Base-by-base conservation (phyloP, 2,113 vertebrate genomes). In the Malurus melanocephalus region DNA sequence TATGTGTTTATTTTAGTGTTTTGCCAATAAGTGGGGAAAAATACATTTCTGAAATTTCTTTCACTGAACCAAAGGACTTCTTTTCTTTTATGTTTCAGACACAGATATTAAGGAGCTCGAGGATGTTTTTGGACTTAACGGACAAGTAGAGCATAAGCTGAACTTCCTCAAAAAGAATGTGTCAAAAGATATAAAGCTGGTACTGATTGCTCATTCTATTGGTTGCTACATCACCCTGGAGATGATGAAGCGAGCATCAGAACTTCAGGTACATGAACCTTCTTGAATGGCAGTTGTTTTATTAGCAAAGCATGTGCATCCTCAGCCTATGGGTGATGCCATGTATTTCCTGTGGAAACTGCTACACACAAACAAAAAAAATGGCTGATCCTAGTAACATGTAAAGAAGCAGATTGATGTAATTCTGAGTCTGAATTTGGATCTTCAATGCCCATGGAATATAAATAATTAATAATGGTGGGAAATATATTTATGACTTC, bases 71-170 rank as follows among this genome's bases (percentile, higher is more conserved):
- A 74, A 86, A 88, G 65, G 48, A 82, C 35, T 67, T 88, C 17
- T 75, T 83, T 76, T 82, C 35, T 88, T 94, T 92, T 95, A 7
- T 93, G 87, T 97, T 95, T 48, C 95, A 99, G 98, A 98, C 81
- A 80, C 94, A 49, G 95, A 96, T 51, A 89, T 92, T 53, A 94
- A 95, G 57, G 95, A 97, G 79, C 93, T 97, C 27, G 82, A 94
- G 9, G 99, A 99, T 68, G 94, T 98, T 87, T 99, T 99, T 94
- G 99, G 99, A 59, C 96, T 99, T 53, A 94, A 94, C 1, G 99
- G 98, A 65, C 99, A 99, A 97, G 95, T 98, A 57, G 97, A 99
- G 73, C 99, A 99, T 96, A 99, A 99, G 81, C 85, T 99, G 93
- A 95, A 96, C 82, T 99, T 99, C 94, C 95, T 99, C 69, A 97